A percentile compares a stretch with the other conserved stretches of the same genome.
phyloP scores from a whole-genome alignment of 2,888 invertebrate genomes.

The Podotricha telesiphe region DNA sequence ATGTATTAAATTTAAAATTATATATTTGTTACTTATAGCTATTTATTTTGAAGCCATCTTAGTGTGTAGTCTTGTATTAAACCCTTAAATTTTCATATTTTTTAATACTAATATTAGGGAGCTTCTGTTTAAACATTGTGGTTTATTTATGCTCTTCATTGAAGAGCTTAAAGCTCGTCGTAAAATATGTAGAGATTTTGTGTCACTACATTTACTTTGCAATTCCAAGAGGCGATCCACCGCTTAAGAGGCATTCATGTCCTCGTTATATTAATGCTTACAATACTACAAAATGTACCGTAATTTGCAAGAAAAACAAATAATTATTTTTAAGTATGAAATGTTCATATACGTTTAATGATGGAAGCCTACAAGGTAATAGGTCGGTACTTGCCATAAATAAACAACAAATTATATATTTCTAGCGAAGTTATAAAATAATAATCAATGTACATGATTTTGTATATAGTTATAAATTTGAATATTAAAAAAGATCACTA shows the following conservation, averaged over 20 bases:
- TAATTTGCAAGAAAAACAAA: constrained; percentile 13
- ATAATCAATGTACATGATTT: no score
- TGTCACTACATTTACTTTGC: constrained; percentile 34
- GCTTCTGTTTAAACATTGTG: constrained; percentile 25
- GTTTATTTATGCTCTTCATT: constrained; percentile 34
- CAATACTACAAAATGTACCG: not conserved
- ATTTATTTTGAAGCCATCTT: not conserved
- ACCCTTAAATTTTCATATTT: not conserved
- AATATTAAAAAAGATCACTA: no score
- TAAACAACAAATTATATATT: not conserved
- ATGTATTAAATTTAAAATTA: no score
- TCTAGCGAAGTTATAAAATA: no score
- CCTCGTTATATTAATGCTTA: constrained; percentile 10
- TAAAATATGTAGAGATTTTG: constrained; percentile 30
- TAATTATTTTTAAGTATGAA: constrained; percentile 14
- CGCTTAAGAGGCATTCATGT: constrained; percentile 16
- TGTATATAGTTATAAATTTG: no score
- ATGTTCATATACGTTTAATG: not conserved
- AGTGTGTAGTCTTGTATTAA: not conserved
- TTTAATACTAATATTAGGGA: constrained; percentile 13
- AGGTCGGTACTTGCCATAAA: not conserved
- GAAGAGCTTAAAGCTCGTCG: constrained; percentile 22
- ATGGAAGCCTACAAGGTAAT: not conserved
- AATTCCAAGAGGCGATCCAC: constrained; percentile 34
- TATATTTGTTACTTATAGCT: not conserved